Percentiles rank a stretch among this genome's conserved stretches.
These are phyloP conservation scores for Ganaspis sp. DNA, from an alignment of 1,140 invertebrate species.

Conservation along the genomic window DNA sequence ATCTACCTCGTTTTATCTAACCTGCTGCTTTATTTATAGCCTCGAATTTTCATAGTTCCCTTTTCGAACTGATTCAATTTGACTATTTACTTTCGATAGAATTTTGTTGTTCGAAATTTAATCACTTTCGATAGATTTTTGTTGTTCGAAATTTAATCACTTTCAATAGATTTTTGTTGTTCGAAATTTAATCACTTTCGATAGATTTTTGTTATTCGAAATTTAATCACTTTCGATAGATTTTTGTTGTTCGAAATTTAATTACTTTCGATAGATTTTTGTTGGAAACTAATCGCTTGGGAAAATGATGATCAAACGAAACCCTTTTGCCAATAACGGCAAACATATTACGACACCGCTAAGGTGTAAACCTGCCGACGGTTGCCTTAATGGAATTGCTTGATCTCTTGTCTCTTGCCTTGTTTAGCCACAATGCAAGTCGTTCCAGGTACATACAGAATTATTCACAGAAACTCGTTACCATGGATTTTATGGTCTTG, in stretches of 20 bases:
- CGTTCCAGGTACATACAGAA: conserved; percentile 38
- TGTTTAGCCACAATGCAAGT: conserved; percentile 6
- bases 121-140: too few species aligned
- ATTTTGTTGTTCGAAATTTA: neutral
- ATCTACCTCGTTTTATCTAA: neutral
- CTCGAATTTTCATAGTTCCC: too few species aligned
- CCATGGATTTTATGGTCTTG: conserved; percentile 62
- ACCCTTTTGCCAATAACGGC: neutral
- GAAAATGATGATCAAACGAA: neutral
- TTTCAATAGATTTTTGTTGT: neutral
- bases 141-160: too few species aligned
- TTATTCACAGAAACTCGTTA: conserved; percentile 63
- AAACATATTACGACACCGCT: neutral
- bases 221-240: neutral
- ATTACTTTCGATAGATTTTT: neutral
- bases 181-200: too few species aligned
- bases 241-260: too few species aligned
- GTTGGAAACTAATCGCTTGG: neutral
- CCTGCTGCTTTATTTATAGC: too few species aligned
- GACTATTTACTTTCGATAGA: too few species aligned
- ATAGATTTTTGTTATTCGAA: neutral
- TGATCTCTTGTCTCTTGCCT: conserved; percentile 10
- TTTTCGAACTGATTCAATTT: neutral
- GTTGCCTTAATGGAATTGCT: conserved; percentile 8
- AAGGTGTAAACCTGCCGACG: conserved; percentile 14